Evolutionary conservation across 2,113 vertebrate species (phyloP).

Genomic region (Mus musculus): GRCm39 chr12:111726501-111727000

Average conservation of each 20-base stretch:
- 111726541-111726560: background rate
- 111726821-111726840: constrained; percentile 42
- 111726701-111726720: background rate
- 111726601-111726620: background rate
- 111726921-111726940: background rate
- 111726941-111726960: background rate
- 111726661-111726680: background rate
- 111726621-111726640: background rate
- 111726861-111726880: background rate
- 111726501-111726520: background rate
- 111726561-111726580: background rate
- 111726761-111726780: background rate
- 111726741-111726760: background rate
- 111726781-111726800: background rate
- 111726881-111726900: background rate
- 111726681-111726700: background rate
- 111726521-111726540: background rate
- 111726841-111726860: background rate
- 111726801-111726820: constrained; percentile 37
- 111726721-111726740: background rate
- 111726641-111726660: background rate
- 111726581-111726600: background rate
- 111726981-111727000: background rate
- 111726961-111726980: background rate
- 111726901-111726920: background rate